Conservation (phyloP, 2,888 invertebrate species). For the Phyto melanocephala region DNA sequence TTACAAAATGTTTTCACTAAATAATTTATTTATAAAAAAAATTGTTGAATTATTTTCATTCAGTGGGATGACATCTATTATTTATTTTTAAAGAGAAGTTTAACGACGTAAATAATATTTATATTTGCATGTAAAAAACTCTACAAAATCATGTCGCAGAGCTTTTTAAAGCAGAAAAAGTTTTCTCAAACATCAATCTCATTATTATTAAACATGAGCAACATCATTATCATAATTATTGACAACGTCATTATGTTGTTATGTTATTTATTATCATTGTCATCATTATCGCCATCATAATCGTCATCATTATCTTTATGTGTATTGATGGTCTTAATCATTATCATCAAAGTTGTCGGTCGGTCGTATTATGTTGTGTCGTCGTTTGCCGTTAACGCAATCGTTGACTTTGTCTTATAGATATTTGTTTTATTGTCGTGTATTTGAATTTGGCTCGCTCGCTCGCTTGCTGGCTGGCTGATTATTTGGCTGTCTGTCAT, state of each 20-base stretch:
- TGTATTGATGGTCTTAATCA: constrained; percentile 34
- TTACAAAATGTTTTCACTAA: too few relatives aligned
- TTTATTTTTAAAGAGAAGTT: too few relatives aligned
- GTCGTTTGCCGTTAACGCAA: constrained; percentile 42
- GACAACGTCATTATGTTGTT: constrained; percentile 9
- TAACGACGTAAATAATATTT: too few relatives aligned
- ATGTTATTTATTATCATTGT: neutral
- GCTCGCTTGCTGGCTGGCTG: neutral
- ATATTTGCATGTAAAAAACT: too few relatives aligned
- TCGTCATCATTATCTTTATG: constrained; percentile 22
- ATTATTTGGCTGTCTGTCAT: constrained; percentile 34
- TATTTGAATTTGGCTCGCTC: neutral
- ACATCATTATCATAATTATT: constrained; percentile 4
- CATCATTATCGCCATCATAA: neutral
- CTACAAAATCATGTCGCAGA: neutral
- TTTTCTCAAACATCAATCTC: constrained; percentile 31
- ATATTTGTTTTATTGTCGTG: constrained; percentile 35
- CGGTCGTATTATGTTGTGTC: neutral
- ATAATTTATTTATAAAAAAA: too few relatives aligned
- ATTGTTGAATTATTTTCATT: too few relatives aligned
- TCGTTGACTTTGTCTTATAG: constrained; percentile 44
- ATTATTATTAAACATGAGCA: neutral
- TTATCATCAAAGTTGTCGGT: constrained; percentile 36
- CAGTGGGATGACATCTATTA: too few relatives aligned
- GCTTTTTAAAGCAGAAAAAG: neutral